Evolutionary conservation across 2,888 invertebrate genomes (phyloP).

Genomic region (Yponomeuta malinellus): DNA sequence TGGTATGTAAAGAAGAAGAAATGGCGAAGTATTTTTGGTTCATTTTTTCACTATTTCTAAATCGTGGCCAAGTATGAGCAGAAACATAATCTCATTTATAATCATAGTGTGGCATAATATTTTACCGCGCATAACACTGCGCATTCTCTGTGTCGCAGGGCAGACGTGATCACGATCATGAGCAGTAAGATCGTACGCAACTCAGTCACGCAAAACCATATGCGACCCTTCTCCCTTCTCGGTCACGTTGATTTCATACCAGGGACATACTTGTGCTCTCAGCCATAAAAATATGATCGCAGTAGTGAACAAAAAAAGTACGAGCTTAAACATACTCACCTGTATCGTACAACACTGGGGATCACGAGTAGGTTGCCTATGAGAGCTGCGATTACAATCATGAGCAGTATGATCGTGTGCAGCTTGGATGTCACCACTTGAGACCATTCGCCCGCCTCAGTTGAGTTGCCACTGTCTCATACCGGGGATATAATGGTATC

Average conservation of each 20-base stretch:
- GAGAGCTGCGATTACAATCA: constrained; percentile 94
- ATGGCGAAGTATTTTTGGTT: no score
- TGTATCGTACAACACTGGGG: constrained; percentile 87
- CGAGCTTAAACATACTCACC: no score
- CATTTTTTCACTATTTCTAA: no score
- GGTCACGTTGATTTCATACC: neutral
- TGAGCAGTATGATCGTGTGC: constrained; percentile 85
- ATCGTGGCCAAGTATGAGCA: no score
- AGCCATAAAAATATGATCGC: no score
- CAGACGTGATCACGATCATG: constrained; percentile 92
- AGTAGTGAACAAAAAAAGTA: no score
- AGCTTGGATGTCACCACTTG: constrained; percentile 67
- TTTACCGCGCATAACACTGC: constrained; percentile 91
- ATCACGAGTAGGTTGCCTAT: constrained; percentile 80
- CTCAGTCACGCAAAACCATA: constrained; percentile 60
- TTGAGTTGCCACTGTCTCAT: neutral
- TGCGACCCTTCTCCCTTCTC: neutral
- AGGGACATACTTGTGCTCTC: neutral
- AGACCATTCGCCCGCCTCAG: neutral
- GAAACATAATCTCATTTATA: no score
- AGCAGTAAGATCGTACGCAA: constrained; percentile 86
- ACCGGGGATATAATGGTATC: neutral
- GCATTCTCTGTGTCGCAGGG: constrained; percentile 95
- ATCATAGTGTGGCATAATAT: no score
- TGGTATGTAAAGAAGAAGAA: no score